Conservation (phyloP, 2,888 invertebrate species). For the Trichopria drosophilae region DNA sequence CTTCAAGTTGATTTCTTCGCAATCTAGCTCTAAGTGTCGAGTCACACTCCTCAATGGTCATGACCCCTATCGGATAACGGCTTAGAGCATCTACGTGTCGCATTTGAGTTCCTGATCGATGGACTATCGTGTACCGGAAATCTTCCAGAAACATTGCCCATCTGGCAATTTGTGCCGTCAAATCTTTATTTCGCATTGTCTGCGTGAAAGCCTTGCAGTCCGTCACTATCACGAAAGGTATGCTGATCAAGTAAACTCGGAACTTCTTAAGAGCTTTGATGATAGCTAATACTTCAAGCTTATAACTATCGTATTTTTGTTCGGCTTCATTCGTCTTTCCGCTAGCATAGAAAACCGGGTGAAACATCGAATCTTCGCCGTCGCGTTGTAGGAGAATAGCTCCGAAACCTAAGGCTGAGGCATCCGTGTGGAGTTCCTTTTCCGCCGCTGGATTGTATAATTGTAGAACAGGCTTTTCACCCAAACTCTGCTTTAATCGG, state of each 20-base stretch:
- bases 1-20: slow-evolving; percentile 17
- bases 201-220: too few species aligned
- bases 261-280: too few species aligned
- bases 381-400: slow-evolving; percentile 21
- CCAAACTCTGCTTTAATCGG: not conserved
- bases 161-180: too few species aligned
- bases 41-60: slow-evolving; percentile 16
- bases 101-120: too few species aligned
- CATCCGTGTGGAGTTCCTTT: slow-evolving; percentile 30
- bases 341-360: slow-evolving; percentile 37
- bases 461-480: slow-evolving; percentile 2
- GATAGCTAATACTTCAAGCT: slow-evolving; percentile 38
- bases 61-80: slow-evolving; percentile 15
- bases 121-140: too few species aligned
- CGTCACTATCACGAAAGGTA: slow-evolving; percentile 28
- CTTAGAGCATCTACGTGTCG: not conserved
- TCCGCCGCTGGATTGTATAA: slow-evolving; percentile 8
- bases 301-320: slow-evolving; percentile 36
- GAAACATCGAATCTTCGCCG: slow-evolving; percentile 15
- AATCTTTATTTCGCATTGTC: too few species aligned
- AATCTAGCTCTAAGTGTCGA: slow-evolving; percentile 16
- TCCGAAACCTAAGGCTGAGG: too few species aligned
- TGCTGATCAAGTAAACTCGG: too few species aligned
- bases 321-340: slow-evolving; percentile 36
- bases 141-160: too few species aligned